phyloP scores from a whole-genome alignment of 2,113 vertebrate species.

The Coreoperca whiteheadi region DNA sequence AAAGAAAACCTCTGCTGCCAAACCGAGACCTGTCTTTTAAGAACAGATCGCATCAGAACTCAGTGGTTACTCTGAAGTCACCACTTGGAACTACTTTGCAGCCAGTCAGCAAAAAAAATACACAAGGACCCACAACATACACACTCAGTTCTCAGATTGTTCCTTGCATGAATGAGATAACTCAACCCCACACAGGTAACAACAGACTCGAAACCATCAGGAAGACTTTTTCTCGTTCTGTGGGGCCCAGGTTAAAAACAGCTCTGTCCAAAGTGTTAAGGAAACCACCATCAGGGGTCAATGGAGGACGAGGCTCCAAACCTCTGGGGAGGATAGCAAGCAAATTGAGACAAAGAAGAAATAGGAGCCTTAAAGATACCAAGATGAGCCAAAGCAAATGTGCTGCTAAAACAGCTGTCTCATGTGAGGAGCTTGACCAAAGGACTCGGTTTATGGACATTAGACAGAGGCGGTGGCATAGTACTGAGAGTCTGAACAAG shows the following conservation, averaged over 20 bases:
- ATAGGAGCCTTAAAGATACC: constrained; percentile 55
- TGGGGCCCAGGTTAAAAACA: constrained; percentile 75
- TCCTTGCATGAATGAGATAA: constrained; percentile 44
- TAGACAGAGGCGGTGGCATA: constrained; percentile 83
- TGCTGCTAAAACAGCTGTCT: constrained; percentile 78
- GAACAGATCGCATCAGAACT: constrained; percentile 58
- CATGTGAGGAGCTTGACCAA: constrained; percentile 86
- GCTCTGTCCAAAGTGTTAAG: constrained; percentile 72
- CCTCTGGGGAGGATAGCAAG: constrained; percentile 59
- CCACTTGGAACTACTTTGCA: constrained; percentile 40
- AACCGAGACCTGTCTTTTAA: constrained; percentile 74
- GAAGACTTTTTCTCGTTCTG: constrained; percentile 73
- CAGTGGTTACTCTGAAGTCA: constrained; percentile 40
- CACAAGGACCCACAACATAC: constrained; percentile 42
- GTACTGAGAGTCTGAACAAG: constrained; percentile 84
- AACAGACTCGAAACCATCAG: constrained; percentile 64
- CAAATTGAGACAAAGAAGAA: constrained; percentile 68
- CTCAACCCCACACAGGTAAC: constrained; percentile 25
- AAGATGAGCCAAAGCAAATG: constrained; percentile 66
- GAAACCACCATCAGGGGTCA: constrained; percentile 74
- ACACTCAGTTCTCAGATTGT: constrained; percentile 41
- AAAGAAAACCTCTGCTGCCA: constrained; percentile 75
- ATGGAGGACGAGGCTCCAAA: constrained; percentile 72
- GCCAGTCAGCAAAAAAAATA: constrained; percentile 59
- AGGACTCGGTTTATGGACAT: constrained; percentile 58